These are phyloP conservation scores for Varanus salvator DNA, from an alignment of 2,113 vertebrate species.

Conservation along the genomic window DNA sequence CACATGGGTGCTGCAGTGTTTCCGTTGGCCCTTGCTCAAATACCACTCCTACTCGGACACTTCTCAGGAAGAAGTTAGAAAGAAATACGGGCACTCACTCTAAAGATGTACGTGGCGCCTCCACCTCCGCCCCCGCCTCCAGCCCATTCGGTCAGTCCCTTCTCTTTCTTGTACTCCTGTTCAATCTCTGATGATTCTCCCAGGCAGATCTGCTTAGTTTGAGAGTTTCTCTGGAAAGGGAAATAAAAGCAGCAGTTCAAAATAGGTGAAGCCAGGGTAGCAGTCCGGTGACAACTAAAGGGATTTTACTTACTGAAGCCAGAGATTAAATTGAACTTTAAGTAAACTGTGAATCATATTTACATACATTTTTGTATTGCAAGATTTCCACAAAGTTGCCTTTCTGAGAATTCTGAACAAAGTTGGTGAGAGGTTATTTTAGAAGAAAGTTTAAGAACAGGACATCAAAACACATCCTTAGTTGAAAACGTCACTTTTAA, in stretches of 20 bases:
- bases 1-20: neutral
- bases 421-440: neutral
- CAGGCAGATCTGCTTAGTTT: slow-evolving; percentile 86
- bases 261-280: neutral
- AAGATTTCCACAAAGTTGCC: neutral
- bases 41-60: neutral
- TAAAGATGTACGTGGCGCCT: slow-evolving; percentile 88
- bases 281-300: neutral
- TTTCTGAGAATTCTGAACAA: neutral
- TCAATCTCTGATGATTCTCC: slow-evolving; percentile 89
- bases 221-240: slow-evolving; percentile 77
- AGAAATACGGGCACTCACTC: slow-evolving; percentile 69
- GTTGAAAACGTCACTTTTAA: neutral
- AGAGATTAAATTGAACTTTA: neutral
- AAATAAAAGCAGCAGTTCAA: neutral
- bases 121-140: slow-evolving; percentile 92
- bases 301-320: neutral
- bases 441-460: neutral
- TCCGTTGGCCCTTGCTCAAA: neutral
- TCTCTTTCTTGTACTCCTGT: slow-evolving; percentile 73
- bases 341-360: neutral
- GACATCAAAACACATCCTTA: neutral
- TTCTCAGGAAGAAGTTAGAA: neutral
- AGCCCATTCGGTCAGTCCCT: slow-evolving; percentile 77
- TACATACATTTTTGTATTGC: neutral